Conservation (phyloP, 2,113 vertebrate species). For the Bujurquina vittata region DNA sequence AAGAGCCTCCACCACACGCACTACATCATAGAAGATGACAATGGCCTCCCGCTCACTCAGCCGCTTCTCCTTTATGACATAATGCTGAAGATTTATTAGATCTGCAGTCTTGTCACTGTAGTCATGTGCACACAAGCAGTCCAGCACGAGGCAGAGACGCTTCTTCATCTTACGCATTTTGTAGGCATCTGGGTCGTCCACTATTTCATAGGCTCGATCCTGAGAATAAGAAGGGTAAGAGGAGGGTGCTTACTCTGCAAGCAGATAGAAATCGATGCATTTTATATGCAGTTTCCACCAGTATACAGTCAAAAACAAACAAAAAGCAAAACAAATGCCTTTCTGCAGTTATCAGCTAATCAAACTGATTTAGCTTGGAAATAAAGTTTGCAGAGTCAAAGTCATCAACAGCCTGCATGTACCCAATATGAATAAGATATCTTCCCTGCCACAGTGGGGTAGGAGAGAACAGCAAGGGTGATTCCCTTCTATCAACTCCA, state of each 20-base stretch:
- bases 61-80: slow-evolving; percentile 98
- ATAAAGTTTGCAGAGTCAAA: neutral
- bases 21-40: slow-evolving; percentile 98
- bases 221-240: slow-evolving; percentile 50
- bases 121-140: slow-evolving; percentile 97
- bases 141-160: slow-evolving; percentile 95
- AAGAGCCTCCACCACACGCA: slow-evolving; percentile 96
- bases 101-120: slow-evolving; percentile 97
- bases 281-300: slow-evolving; percentile 21
- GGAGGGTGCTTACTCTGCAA: neutral
- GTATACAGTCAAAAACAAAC: slow-evolving; percentile 16
- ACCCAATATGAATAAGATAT: slow-evolving; percentile 26
- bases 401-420: slow-evolving; percentile 2
- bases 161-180: slow-evolving; percentile 94
- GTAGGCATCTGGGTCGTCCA: slow-evolving; percentile 90
- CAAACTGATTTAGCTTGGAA: slow-evolving; percentile 19
- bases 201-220: slow-evolving; percentile 94
- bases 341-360: neutral
- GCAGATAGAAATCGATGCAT: neutral
- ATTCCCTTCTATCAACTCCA: slow-evolving; percentile 21
- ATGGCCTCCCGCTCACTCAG: slow-evolving; percentile 96
- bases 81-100: slow-evolving; percentile 98
- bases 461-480: slow-evolving; percentile 25
- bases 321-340: slow-evolving; percentile 30
- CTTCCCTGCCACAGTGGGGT: neutral